phyloP scores from a whole-genome alignment of 2,113 vertebrate species.

The Aramus guarauna region DNA sequence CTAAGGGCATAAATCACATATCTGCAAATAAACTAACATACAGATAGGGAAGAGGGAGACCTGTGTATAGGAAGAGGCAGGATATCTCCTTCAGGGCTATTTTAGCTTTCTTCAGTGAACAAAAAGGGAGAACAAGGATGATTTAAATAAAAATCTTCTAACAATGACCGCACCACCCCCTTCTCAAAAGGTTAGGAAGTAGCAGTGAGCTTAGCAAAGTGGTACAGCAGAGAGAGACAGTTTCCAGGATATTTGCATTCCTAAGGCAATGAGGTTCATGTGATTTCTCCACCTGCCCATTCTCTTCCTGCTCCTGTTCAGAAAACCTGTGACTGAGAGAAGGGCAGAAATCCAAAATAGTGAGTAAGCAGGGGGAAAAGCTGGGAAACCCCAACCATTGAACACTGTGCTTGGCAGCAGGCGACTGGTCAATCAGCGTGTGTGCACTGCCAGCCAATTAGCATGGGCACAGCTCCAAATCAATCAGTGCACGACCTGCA shows the following conservation, averaged over 20 bases:
- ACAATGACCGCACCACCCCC: too few species aligned
- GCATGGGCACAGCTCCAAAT: not conserved
- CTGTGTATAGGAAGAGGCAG: not conserved
- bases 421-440: not conserved
- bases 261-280: not conserved
- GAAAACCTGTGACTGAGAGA: not conserved
- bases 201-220: not conserved
- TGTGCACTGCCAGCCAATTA: not conserved
- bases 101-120: not conserved
- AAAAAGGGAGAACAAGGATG: not conserved
- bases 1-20: not conserved
- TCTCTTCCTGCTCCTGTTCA: not conserved
- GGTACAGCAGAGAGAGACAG: not conserved
- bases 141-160: not conserved
- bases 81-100: not conserved
- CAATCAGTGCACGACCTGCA: not conserved
- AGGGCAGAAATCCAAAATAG: not conserved
- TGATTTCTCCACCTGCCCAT: not conserved
- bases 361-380: not conserved
- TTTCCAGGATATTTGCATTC: not conserved
- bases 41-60: not conserved
- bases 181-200: not conserved
- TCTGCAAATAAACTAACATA: not conserved
- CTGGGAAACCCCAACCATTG: not conserved
- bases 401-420: not conserved